Percentiles rank a stretch among this genome's conserved stretches.
These are phyloP conservation scores for Intellagama lesueurii DNA, from an alignment of 2,797 vertebrate species.

Conservation along the genomic window DNA sequence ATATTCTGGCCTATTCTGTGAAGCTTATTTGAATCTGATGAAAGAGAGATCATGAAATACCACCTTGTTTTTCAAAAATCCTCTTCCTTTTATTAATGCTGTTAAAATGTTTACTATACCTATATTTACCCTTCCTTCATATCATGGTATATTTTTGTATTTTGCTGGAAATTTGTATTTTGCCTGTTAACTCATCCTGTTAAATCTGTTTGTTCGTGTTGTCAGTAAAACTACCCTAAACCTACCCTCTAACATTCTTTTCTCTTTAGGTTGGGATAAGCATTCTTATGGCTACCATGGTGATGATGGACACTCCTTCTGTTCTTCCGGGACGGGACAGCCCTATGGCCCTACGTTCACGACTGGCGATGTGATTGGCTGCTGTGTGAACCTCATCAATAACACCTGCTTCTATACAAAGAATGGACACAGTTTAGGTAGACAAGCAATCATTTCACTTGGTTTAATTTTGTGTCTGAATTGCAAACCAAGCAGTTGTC, in stretches of 20 bases:
- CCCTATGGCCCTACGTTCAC: slow-evolving; percentile 85
- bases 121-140: neutral
- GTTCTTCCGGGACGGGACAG: slow-evolving; percentile 82
- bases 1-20: neutral
- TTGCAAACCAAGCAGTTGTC: neutral
- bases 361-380: slow-evolving; percentile 84
- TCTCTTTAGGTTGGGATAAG: slow-evolving; percentile 82
- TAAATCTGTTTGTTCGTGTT: rapidly evolving
- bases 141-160: neutral
- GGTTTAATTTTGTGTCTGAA: neutral
- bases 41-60: too few species aligned
- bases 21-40: neutral
- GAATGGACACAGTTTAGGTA: slow-evolving; percentile 97
- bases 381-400: slow-evolving; percentile 89
- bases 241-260: slow-evolving; percentile 15
- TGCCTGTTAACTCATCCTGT: neutral
- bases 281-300: slow-evolving; percentile 86
- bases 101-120: neutral
- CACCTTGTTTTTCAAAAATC: neutral
- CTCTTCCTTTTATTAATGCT: neutral
- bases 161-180: neutral
- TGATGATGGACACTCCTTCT: slow-evolving; percentile 84
- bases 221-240: neutral
- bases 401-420: slow-evolving; percentile 93
- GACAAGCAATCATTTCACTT: slow-evolving; percentile 21